Percentiles rank a stretch among this genome's conserved stretches.
Conservation (phyloP, 2,888 invertebrate genomes). For the Rhodophaea formosa region DNA sequence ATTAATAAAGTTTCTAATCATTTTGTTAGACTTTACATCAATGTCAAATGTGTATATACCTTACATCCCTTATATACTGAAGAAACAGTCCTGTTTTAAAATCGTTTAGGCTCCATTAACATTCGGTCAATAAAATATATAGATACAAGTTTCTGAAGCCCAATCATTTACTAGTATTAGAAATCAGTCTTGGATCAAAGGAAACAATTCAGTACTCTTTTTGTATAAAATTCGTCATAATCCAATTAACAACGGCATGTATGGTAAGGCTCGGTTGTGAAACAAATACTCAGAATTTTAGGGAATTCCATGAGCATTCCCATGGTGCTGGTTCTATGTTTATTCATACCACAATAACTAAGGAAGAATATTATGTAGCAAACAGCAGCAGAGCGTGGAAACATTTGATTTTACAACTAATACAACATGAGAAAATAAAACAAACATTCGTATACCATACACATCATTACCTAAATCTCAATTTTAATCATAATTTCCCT, state of each 20-base stretch:
- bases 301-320: slow-evolving; percentile 51
- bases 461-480: slow-evolving; percentile 14
- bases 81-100: slow-evolving; percentile 44
- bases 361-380: neutral
- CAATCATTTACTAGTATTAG: slow-evolving; percentile 56
- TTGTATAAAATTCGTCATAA: slow-evolving; percentile 46
- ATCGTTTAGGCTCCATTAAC: slow-evolving; percentile 37
- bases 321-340: slow-evolving; percentile 10
- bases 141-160: slow-evolving; percentile 44
- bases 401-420: slow-evolving; percentile 20
- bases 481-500: slow-evolving; percentile 13
- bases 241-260: slow-evolving; percentile 37
- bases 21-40: no score
- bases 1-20: no score
- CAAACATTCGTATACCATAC: slow-evolving; percentile 23
- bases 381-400: slow-evolving; percentile 27
- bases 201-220: slow-evolving; percentile 57
- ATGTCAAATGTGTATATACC: slow-evolving; percentile 29
- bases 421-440: slow-evolving; percentile 22
- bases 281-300: slow-evolving; percentile 39
- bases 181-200: slow-evolving; percentile 75
- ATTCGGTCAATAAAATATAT: slow-evolving; percentile 30
- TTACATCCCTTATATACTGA: slow-evolving; percentile 39
- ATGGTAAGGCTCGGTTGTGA: slow-evolving; percentile 26
- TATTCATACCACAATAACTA: slow-evolving; percentile 8